Conservation (phyloP, 2,113 vertebrate species). For the Mus spicilegus region DNA sequence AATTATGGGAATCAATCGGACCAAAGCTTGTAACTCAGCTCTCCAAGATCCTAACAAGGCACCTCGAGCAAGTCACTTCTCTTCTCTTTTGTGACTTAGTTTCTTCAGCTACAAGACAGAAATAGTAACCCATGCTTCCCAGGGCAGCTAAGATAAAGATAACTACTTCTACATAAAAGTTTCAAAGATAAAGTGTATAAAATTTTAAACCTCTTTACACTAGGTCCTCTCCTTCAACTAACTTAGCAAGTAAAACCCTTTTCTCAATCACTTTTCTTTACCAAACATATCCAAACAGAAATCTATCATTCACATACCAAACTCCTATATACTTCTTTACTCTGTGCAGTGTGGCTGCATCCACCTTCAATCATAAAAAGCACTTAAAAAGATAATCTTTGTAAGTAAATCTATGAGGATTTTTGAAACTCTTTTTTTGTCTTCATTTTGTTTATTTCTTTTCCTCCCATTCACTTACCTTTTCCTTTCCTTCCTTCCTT, state of each 20-base stretch:
- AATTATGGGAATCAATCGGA: constrained; percentile 45
- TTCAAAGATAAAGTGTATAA: constrained; percentile 22
- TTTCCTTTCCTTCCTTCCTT: neutral
- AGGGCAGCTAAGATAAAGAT: neutral
- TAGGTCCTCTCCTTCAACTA: neutral
- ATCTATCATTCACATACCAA: neutral
- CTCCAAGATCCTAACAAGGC: neutral
- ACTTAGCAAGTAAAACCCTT: constrained; percentile 29
- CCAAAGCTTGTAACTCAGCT: neutral
- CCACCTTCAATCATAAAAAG: neutral
- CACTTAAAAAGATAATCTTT: neutral
- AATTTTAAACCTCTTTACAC: constrained; percentile 34
- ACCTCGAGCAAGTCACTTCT: neutral
- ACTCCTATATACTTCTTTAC: neutral
- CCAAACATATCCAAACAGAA: neutral
- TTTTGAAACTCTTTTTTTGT: constrained; percentile 39
- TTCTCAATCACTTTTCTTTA: constrained; percentile 22
- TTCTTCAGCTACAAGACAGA: constrained; percentile 33
- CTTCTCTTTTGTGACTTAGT: constrained; percentile 42
- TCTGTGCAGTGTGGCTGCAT: neutral
- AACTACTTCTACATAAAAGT: neutral
- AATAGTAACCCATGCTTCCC: constrained; percentile 8
- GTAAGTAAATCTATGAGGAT: neutral
- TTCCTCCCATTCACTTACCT: too few relatives aligned
- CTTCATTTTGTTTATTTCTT: neutral